Percentiles rank a stretch among this genome's conserved stretches.
phyloP scores from a whole-genome alignment of 2,113 vertebrate species.

The Strix uralensis region DNA sequence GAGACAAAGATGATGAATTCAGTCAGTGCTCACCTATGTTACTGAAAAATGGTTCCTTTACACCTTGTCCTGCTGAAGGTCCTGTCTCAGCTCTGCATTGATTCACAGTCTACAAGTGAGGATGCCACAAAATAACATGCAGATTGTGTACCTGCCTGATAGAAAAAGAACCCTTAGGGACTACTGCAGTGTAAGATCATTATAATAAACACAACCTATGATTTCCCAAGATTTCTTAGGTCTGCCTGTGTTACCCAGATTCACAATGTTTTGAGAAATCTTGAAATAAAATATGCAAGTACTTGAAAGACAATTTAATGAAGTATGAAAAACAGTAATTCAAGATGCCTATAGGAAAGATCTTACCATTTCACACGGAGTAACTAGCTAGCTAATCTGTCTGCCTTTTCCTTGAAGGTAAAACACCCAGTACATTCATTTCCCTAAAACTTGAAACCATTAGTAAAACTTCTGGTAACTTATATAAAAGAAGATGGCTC shows the following conservation, averaged over 20 bases:
- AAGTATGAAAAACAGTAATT: neutral
- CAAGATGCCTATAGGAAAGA: neutral
- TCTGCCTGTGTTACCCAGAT: neutral
- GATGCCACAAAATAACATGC: neutral
- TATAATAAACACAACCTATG: neutral
- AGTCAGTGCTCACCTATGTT: neutral
- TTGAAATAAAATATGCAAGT: neutral
- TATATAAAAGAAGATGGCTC: neutral
- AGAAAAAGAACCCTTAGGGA: neutral
- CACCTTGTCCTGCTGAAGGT: neutral
- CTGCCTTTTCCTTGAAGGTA: neutral
- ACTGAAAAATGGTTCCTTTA: neutral
- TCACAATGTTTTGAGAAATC: neutral
- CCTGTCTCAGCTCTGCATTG: neutral
- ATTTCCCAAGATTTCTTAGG: neutral
- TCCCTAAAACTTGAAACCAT: neutral
- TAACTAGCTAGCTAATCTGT: neutral
- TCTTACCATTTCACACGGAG: neutral
- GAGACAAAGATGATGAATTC: neutral
- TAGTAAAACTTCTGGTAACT: neutral
- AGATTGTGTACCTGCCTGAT: neutral
- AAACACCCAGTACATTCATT: neutral
- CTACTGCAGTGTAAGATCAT: neutral
- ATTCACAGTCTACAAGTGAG: neutral
- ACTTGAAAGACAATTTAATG: neutral